These are phyloP conservation scores for Empis stercorea DNA, from an alignment of 2,888 invertebrate species.

Conservation along the genomic window DNA sequence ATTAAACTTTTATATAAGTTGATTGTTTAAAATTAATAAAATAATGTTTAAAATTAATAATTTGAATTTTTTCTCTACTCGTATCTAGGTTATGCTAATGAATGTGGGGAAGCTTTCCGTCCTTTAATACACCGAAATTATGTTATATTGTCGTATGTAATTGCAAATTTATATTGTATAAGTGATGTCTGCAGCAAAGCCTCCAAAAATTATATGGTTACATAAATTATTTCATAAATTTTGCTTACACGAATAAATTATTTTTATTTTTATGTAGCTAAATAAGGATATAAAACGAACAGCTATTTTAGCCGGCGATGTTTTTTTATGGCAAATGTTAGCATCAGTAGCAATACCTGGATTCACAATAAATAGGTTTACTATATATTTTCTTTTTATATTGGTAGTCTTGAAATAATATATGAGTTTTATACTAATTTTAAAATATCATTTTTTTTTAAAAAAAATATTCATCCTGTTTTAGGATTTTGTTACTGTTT, in stretches of 20 bases:
- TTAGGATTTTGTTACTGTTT: no score
- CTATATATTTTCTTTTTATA: neutral
- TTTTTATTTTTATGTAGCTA: no score
- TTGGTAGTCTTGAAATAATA: no score
- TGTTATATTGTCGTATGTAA: slow-evolving; percentile 63
- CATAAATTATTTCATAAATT: slow-evolving; percentile 13
- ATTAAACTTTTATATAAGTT: no score
- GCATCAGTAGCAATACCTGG: slow-evolving; percentile 72
- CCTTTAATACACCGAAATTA: slow-evolving; percentile 54
- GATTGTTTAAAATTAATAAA: no score
- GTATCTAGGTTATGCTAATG: slow-evolving; percentile 83
- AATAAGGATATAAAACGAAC: slow-evolving; percentile 13
- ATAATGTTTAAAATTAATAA: no score
- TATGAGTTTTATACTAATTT: neutral
- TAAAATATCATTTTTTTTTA: neutral
- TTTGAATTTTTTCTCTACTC: no score
- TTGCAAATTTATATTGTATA: slow-evolving; percentile 74
- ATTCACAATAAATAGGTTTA: slow-evolving; percentile 67
- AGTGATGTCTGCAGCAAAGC: slow-evolving; percentile 78
- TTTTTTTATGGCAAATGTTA: slow-evolving; percentile 82
- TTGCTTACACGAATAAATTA: no score
- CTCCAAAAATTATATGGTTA: slow-evolving; percentile 47
- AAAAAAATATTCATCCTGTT: no score
- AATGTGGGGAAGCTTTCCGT: slow-evolving; percentile 90
- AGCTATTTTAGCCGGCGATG: slow-evolving; percentile 55